A percentile compares a stretch with the other conserved stretches of the same genome.
Evolutionary conservation across 1,140 invertebrate species (phyloP).

Genomic region (Mya arenaria): DNA sequence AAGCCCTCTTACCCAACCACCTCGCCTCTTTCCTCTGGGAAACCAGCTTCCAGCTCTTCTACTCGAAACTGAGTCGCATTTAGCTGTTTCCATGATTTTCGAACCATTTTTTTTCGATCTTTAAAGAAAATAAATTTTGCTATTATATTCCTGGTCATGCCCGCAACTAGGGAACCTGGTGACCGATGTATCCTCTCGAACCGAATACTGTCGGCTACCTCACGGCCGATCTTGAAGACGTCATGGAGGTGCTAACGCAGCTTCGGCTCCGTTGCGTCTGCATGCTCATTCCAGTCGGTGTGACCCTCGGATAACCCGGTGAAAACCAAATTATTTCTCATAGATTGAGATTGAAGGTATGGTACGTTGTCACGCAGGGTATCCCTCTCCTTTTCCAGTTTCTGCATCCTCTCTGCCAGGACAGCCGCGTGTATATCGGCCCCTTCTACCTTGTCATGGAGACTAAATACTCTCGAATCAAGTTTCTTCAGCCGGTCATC

Average conservation of each 20-base stretch:
- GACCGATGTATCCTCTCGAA: conserved; percentile 16
- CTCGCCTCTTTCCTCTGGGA: background rate
- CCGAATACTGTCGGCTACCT: background rate
- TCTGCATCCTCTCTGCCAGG: background rate
- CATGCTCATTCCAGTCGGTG: background rate
- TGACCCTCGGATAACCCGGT: background rate
- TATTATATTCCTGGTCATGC: background rate
- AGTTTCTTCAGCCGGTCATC: background rate
- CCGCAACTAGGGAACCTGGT: conserved; percentile 3
- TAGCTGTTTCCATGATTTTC: background rate
- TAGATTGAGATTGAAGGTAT: background rate
- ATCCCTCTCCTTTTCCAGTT: conserved; percentile 2
- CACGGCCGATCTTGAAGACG: background rate
- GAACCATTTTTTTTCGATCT: background rate
- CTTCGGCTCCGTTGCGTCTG: background rate
- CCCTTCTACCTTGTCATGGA: background rate
- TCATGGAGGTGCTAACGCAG: conserved; percentile 5
- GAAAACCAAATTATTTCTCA: background rate
- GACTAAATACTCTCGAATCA: background rate
- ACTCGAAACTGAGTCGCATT: background rate
- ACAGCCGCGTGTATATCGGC: background rate
- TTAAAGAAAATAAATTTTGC: conserved; percentile 19
- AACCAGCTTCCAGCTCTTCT: background rate
- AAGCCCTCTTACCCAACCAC: background rate
- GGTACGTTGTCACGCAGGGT: background rate